phyloP scores from a whole-genome alignment of 2,888 invertebrate species.

The Drepanosiphum platanoidis region DNA sequence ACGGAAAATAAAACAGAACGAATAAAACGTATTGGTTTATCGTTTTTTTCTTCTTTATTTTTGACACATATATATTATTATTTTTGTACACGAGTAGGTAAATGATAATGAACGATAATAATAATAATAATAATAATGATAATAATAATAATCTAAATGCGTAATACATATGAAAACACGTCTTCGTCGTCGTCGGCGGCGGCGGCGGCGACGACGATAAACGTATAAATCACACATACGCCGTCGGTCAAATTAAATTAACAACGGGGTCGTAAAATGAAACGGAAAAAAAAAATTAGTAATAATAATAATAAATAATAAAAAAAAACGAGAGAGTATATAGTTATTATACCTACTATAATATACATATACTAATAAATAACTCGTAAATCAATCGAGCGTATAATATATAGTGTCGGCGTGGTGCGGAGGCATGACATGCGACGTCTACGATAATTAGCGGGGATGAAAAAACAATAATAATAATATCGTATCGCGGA shows the following conservation, averaged over 20 bases:
- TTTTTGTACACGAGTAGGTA: slow-evolving; percentile 37
- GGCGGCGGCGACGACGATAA: slow-evolving; percentile 21
- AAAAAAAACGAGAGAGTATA: not conserved
- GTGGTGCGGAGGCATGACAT: not conserved
- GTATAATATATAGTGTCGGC: not conserved
- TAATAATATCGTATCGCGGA: not conserved
- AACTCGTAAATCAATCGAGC: slow-evolving; percentile 35
- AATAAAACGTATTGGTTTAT: slow-evolving; percentile 1
- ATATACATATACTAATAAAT: slow-evolving; percentile 15
- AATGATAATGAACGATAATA: slow-evolving; percentile 24
- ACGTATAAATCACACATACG: slow-evolving; percentile 28
- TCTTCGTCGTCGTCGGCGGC: too few species aligned
- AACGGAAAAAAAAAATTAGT: slow-evolving; percentile 19
- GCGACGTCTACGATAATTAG: slow-evolving; percentile 22
- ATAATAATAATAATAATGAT: slow-evolving; percentile 31
- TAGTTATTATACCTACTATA: not conserved
- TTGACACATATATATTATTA: slow-evolving; percentile 32
- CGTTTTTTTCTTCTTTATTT: too few species aligned
- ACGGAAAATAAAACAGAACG: not conserved
- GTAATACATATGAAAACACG: not conserved
- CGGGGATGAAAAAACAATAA: not conserved
- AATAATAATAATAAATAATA: not conserved
- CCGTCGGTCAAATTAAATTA: slow-evolving; percentile 23
- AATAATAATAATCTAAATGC: slow-evolving; percentile 18
- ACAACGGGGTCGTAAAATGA: slow-evolving; percentile 28